Conservation (phyloP, 1,140 invertebrate genomes). For the Riptortus pedestris region DNA sequence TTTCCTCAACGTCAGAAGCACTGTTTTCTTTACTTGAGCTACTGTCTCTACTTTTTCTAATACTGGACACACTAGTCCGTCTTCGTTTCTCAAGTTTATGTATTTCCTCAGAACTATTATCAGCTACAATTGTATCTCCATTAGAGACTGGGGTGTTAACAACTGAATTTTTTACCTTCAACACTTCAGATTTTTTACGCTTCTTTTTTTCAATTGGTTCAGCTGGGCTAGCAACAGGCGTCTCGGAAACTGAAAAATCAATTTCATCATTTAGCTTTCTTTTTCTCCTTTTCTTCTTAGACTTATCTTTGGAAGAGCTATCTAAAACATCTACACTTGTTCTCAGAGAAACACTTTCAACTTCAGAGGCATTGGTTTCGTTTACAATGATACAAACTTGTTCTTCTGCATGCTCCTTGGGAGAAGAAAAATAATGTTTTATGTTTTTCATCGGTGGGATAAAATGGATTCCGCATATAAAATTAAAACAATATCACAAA, state of each 20-base stretch:
- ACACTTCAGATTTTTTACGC: neutral
- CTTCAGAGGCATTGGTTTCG: neutral
- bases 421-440: constrained; percentile 11
- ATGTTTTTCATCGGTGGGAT: neutral
- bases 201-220: neutral
- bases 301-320: neutral
- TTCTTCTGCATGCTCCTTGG: neutral
- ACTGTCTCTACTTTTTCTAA: neutral
- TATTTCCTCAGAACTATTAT: neutral
- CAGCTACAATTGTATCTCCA: neutral
- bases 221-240: neutral
- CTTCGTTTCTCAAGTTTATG: neutral
- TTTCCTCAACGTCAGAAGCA: neutral
- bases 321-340: neutral
- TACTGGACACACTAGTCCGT: neutral
- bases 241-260: neutral
- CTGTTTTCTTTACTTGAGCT: constrained; percentile 6
- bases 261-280: neutral
- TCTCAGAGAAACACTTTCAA: neutral
- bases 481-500: too few relatives aligned
- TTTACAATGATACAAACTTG: too few relatives aligned
- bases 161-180: neutral
- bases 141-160: neutral
- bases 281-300: constrained; percentile 4
- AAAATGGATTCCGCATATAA: too few relatives aligned